Conservation (phyloP, 2,888 invertebrate genomes). For the Eremobia ochroleuca region DNA sequence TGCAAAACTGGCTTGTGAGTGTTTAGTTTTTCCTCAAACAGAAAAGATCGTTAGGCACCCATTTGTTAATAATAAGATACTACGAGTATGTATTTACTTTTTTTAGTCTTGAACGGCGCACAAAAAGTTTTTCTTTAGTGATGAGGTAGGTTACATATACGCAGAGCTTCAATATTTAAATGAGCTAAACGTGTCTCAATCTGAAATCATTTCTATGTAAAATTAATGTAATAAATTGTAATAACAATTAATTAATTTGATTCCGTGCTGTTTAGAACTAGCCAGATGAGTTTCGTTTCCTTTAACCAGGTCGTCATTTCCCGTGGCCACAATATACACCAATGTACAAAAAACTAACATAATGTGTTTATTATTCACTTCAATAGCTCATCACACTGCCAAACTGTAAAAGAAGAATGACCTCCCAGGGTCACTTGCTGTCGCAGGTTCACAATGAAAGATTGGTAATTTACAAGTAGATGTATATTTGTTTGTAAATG, state of each 20-base stretch:
- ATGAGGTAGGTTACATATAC: neutral
- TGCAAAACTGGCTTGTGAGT: neutral
- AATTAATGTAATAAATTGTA: neutral
- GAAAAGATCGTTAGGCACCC: neutral
- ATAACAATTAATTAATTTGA: constrained; percentile 10
- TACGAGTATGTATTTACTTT: neutral
- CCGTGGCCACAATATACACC: constrained; percentile 24
- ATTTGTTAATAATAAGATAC: neutral
- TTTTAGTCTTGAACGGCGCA: neutral
- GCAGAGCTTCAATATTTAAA: constrained; percentile 7
- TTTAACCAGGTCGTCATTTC: constrained; percentile 31
- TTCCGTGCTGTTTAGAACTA: constrained; percentile 36
- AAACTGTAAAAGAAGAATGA: constrained; percentile 26
- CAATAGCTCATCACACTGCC: constrained; percentile 11
- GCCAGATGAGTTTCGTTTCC: constrained; percentile 18
- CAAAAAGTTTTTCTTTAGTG: constrained; percentile 8
- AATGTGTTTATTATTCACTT: constrained; percentile 14
- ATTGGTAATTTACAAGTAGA: neutral
- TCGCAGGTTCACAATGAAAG: neutral
- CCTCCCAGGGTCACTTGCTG: neutral
- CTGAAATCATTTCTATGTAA: constrained; percentile 12
- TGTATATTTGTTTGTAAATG: neutral
- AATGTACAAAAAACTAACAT: constrained; percentile 12
- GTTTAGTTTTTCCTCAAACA: neutral
- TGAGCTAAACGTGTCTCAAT: constrained; percentile 5